phyloP scores from a whole-genome alignment of 2,888 invertebrate genomes.

The Macrosiphum euphorbiae region DNA sequence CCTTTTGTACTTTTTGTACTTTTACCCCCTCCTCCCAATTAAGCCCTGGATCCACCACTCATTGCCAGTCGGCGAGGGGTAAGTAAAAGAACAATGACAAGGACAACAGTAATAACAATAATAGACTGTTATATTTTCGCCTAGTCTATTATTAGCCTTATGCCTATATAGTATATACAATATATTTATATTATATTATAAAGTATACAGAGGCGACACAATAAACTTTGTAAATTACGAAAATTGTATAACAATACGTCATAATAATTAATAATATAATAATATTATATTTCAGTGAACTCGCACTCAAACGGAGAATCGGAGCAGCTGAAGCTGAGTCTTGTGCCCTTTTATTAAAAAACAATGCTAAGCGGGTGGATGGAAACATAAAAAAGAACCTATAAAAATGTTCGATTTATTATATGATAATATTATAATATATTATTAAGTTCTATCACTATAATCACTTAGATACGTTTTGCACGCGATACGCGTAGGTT shows the following conservation, averaged over 20 bases:
- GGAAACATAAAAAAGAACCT: neutral
- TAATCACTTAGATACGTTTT: neutral
- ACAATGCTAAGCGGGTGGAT: no score
- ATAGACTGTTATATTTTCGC: neutral
- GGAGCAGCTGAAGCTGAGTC: neutral
- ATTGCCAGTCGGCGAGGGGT: neutral
- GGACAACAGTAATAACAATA: neutral
- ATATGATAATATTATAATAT: neutral
- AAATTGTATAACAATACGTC: neutral
- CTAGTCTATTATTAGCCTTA: neutral
- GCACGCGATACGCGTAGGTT: neutral
- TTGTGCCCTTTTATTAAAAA: neutral
- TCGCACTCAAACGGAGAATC: neutral
- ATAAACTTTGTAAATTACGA: neutral
- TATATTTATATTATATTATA: neutral
- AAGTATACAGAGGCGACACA: neutral
- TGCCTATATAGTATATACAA: neutral
- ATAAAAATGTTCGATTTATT: neutral
- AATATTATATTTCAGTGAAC: neutral
- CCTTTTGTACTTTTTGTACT: no score
- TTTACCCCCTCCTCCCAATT: no score
- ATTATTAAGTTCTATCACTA: neutral
- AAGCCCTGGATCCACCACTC: no score
- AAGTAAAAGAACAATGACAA: neutral
- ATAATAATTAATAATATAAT: neutral